Base-by-base conservation (phyloP, 30 jellyfish, hydroid and myxozoan genomes). In the Aurelia coerulea region DNA sequence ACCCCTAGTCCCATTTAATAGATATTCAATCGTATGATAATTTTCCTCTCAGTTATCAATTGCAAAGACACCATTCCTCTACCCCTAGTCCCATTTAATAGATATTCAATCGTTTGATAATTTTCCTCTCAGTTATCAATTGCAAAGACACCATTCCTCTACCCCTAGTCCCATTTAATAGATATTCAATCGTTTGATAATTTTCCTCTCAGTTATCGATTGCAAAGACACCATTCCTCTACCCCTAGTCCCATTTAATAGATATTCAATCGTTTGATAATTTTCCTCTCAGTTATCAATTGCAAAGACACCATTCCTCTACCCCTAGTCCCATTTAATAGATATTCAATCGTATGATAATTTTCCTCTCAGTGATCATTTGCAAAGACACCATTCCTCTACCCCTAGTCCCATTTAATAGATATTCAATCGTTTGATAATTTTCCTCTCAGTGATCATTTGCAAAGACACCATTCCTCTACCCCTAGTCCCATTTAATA, bases 11-110 rank as follows among this genome's bases (percentile, higher is more conserved):
- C 10, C 4, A 39, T 39, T 39, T 39, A 9, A 39, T 39, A 39
- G 4, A 39, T 39, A 39, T 59, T 19, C 32, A 19, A 1, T 7
- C 68, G 29, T 65, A 9, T 10, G 34, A 12, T 46, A 65, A 11
- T 52, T 49, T 66, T 2, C 54, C 18, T 71, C 59, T 52, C 60
- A 91, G 98, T 56, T 39, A 65, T 67, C 98, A 29, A 58, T 92
- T 50, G 72, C 39, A 69, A 80, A 46, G 33, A 33, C 80, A 1
- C 91, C 29, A 23, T 23, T 23, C 29, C 29, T 23, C 29, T 23
- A 23, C 29, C 29, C 29, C 29, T 23, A 39, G 51, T 39, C 4
- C 10, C 4, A 39, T 39, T 39, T 39, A 9, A 39, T 39, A 39
- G 4, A 39, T 39, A 39, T 59, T 19, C 32, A 19, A 1, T 7